These are phyloP conservation scores for Cephalopachus bancanus DNA, from an alignment of 2,797 vertebrate species.

Conservation along the genomic window DNA sequence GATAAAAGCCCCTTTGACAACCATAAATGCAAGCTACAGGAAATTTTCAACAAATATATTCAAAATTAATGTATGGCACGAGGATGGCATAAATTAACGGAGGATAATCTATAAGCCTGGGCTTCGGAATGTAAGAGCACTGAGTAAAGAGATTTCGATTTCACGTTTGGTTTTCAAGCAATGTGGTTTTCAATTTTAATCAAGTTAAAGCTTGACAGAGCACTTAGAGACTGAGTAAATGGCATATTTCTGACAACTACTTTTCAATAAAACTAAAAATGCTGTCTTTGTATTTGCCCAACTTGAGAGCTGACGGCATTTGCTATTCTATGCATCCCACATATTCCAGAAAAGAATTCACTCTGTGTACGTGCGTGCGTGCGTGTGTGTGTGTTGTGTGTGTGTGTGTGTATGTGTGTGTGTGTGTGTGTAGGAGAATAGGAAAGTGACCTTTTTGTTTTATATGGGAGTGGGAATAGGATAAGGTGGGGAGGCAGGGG, in stretches of 20 bases:
- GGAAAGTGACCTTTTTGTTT: background rate
- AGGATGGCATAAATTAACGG: conserved; percentile 88
- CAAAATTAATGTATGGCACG: conserved; percentile 87
- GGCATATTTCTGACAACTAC: conserved; percentile 86
- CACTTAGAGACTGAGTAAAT: conserved; percentile 84
- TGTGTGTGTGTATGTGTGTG: background rate
- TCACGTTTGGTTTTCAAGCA: conserved; percentile 84
- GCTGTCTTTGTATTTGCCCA: conserved; percentile 79
- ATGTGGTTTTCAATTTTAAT: conserved; percentile 87
- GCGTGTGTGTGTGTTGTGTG: too few relatives aligned
- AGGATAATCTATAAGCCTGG: conserved; percentile 85
- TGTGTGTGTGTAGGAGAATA: background rate
- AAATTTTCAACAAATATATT: conserved; percentile 90
- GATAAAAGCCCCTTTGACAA: conserved; percentile 90
- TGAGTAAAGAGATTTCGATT: conserved; percentile 87
- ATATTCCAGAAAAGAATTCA: conserved; percentile 41
- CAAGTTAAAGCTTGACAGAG: conserved; percentile 87
- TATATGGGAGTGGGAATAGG: background rate
- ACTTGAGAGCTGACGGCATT: conserved; percentile 60
- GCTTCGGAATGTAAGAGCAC: conserved; percentile 80
- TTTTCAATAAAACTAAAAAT: conserved; percentile 81
- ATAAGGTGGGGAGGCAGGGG: background rate
- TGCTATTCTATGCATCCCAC: conserved; percentile 60
- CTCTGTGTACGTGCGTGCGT: background rate
- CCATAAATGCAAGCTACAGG: conserved; percentile 88